Evolutionary conservation across 2,113 vertebrate genomes (phyloP).

Genomic region (Actenoides lindsayi): DNA sequence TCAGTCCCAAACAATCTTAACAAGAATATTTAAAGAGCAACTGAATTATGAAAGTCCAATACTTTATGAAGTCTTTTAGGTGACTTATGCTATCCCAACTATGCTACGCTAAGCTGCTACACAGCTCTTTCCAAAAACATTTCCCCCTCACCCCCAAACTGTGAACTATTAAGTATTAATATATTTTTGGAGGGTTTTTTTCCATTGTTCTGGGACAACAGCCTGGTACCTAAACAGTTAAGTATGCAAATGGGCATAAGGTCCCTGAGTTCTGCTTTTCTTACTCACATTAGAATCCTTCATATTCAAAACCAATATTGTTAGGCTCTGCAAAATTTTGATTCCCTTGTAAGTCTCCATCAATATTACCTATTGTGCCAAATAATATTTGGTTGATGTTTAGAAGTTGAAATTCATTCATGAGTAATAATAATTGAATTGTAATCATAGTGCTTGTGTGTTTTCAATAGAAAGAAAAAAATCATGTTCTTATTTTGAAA

Average conservation of each 20-base stretch:
- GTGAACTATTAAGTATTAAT: neutral
- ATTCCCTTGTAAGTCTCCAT: neutral
- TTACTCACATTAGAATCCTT: neutral
- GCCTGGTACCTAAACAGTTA: neutral
- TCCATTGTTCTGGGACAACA: neutral
- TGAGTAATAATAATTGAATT: slow-evolving; percentile 8
- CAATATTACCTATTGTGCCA: neutral
- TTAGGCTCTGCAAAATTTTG: neutral
- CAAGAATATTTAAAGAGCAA: neutral
- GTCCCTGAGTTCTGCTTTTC: neutral
- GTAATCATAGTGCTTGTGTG: neutral
- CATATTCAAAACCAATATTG: neutral
- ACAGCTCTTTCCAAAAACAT: no score
- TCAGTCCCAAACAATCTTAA: neutral
- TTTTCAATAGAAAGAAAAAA: slow-evolving; percentile 6
- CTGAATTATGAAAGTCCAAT: neutral
- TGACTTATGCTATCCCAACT: neutral
- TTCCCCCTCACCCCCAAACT: neutral
- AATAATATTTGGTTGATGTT: neutral
- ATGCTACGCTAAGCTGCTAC: no score
- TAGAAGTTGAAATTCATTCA: neutral
- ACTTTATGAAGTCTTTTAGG: neutral
- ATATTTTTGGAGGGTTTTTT: neutral
- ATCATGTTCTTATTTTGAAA: neutral
- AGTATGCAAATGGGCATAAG: neutral